Conservation (phyloP, 2,888 invertebrate genomes). For the Rhamphomyia laevipes region DNA sequence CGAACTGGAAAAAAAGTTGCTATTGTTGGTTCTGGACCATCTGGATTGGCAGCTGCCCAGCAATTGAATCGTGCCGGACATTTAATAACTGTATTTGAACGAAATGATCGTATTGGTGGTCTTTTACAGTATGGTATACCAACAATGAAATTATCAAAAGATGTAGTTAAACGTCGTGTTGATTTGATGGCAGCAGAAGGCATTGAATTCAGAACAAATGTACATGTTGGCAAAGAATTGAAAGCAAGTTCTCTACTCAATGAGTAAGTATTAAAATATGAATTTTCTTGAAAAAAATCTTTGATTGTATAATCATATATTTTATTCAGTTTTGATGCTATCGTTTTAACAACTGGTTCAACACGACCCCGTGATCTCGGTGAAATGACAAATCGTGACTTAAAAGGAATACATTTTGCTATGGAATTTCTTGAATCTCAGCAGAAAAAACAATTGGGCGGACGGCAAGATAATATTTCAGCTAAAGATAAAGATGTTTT, state of each 20-base stretch:
- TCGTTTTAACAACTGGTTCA: constrained; percentile 84
- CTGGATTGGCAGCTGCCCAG: constrained; percentile 91
- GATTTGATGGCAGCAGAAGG: constrained; percentile 82
- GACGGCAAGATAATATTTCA: constrained; percentile 46
- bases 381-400: constrained; percentile 68
- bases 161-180: constrained; percentile 81
- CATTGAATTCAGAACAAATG: constrained; percentile 74
- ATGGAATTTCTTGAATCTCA: constrained; percentile 95
- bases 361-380: constrained; percentile 93
- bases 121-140: constrained; percentile 96
- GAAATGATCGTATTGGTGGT: constrained; percentile 92
- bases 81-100: constrained; percentile 89
- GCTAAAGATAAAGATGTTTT: constrained; percentile 93
- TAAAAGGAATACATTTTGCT: constrained; percentile 92
- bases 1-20: constrained; percentile 77
- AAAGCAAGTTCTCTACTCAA: constrained; percentile 57
- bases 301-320: background rate
- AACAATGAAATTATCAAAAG: constrained; percentile 94
- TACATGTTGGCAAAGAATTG: constrained; percentile 85
- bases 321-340: constrained; percentile 59
- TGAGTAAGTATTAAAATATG: constrained; percentile 34
- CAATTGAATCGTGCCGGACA: constrained; percentile 94
- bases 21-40: constrained; percentile 88
- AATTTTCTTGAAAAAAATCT: background rate
- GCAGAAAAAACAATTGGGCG: constrained; percentile 88